These are phyloP conservation scores for Caenorhabditis drosophilae DNA, from an alignment of 2,888 invertebrate species.

Conservation along the genomic window DNA sequence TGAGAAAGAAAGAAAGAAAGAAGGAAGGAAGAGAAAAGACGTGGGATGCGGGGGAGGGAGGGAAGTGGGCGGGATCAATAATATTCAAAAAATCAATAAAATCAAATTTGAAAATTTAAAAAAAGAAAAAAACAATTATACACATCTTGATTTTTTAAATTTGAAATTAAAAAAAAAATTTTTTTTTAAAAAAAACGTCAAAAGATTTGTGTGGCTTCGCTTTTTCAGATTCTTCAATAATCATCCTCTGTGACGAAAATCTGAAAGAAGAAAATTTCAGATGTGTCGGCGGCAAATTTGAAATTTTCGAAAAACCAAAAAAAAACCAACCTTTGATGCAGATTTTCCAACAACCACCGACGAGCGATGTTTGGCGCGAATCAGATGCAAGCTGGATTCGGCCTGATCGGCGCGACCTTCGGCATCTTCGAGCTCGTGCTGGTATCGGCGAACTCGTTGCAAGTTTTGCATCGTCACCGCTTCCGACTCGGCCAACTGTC, in stretches of 20 bases:
- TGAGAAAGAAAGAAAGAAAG: too few species aligned
- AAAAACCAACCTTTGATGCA: slow-evolving; percentile 43
- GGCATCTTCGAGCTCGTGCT: slow-evolving; percentile 93
- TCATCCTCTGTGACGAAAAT: slow-evolving; percentile 60
- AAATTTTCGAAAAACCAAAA: background rate
- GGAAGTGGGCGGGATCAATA: slow-evolving; percentile 24
- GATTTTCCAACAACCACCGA: slow-evolving; percentile 60
- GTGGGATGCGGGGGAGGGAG: slow-evolving; percentile 4
- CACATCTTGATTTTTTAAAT: slow-evolving; percentile 23
- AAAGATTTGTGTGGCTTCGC: slow-evolving; percentile 13
- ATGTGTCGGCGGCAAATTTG: background rate
- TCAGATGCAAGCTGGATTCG: slow-evolving; percentile 89
- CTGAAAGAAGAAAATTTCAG: slow-evolving; percentile 36
- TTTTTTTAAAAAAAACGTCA: too few species aligned
- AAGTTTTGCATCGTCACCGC: slow-evolving; percentile 78
- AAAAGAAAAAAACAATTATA: slow-evolving; percentile 37
- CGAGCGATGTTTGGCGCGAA: slow-evolving; percentile 91
- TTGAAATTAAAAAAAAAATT: too few species aligned
- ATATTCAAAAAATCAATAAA: slow-evolving; percentile 5
- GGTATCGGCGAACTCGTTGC: slow-evolving; percentile 95
- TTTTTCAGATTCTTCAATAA: slow-evolving; percentile 54
- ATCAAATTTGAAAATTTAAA: slow-evolving; percentile 4
- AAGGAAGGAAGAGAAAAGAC: slow-evolving; percentile 16
- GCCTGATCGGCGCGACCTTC: slow-evolving; percentile 82
- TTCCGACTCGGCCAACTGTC: slow-evolving; percentile 86